phyloP scores from a whole-genome alignment of 2,113 vertebrate species.

The Gnathonemus longibarbis region DNA sequence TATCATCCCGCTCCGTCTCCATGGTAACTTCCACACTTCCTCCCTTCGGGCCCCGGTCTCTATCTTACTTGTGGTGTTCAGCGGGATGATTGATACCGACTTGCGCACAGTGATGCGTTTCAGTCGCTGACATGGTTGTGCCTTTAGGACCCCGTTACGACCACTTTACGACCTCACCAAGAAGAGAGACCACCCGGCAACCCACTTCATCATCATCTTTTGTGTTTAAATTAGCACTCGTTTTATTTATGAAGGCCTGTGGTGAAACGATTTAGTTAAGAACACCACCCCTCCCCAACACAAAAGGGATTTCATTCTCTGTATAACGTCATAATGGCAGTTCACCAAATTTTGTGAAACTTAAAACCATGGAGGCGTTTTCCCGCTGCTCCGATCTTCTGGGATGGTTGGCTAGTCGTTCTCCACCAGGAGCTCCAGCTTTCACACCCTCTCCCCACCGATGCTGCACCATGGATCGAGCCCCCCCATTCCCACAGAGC shows the following conservation, averaged over 20 bases:
- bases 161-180: neutral
- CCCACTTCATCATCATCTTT: neutral
- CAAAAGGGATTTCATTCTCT: neutral
- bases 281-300: neutral
- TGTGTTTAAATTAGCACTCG: neutral
- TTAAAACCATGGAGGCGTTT: neutral
- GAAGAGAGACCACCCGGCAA: neutral
- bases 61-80: slow-evolving; percentile 16
- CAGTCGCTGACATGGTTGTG: no score
- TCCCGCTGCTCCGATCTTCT: neutral
- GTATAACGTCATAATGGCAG: neutral
- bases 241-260: neutral
- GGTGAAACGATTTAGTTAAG: neutral
- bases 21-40: slow-evolving; percentile 33
- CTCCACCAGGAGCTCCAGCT: neutral
- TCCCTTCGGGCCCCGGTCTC: slow-evolving; percentile 24
- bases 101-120: neutral
- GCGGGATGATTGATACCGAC: neutral
- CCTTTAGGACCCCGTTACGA: neutral
- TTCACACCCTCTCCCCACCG: neutral
- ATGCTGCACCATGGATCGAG: neutral
- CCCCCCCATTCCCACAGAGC: neutral
- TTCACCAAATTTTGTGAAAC: neutral
- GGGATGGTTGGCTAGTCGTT: neutral
- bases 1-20: slow-evolving; percentile 42